These are phyloP conservation scores for Drosophila dunni DNA, from an alignment of 1,140 invertebrate species.

Conservation along the genomic window DNA sequence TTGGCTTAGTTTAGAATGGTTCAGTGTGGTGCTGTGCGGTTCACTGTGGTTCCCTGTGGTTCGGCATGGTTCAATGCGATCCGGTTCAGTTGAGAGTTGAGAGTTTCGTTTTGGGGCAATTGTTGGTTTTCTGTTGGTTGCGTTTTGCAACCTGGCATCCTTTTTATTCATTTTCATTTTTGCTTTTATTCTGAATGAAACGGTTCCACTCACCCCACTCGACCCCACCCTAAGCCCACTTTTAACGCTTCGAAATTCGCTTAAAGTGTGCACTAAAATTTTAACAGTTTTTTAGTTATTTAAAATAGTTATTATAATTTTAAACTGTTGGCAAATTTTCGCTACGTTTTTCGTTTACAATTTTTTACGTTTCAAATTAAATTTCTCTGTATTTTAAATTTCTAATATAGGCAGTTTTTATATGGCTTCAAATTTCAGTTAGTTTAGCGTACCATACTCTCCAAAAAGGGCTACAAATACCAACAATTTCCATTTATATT, in stretches of 20 bases:
- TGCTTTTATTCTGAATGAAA: slow-evolving; percentile 67
- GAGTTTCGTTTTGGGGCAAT: slow-evolving; percentile 2
- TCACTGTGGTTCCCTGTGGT: slow-evolving; percentile 21
- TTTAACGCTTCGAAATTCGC: slow-evolving; percentile 5
- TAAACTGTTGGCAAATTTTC: neutral
- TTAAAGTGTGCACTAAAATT: slow-evolving; percentile 12
- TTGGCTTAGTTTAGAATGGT: slow-evolving; percentile 46
- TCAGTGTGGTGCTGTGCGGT: slow-evolving; percentile 39
- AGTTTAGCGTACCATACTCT: too few relatives aligned
- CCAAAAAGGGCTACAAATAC: too few relatives aligned
- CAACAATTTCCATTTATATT: too few relatives aligned
- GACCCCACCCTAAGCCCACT: neutral
- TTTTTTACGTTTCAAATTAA: neutral
- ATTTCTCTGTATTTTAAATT: too few relatives aligned
- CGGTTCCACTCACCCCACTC: slow-evolving; percentile 15
- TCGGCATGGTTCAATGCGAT: slow-evolving; percentile 37
- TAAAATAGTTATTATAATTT: neutral
- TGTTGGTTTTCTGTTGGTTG: slow-evolving; percentile 29
- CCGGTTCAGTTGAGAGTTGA: slow-evolving; percentile 32
- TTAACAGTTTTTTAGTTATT: neutral
- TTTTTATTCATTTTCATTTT: slow-evolving; percentile 64
- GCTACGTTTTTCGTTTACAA: neutral
- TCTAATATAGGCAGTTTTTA: too few relatives aligned
- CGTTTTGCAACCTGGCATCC: slow-evolving; percentile 25
- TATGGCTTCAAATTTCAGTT: too few relatives aligned